A percentile compares a stretch with the other conserved stretches of the same genome.
Evolutionary conservation across 2,797 vertebrate genomes (phyloP).

Genomic region (Syndactyla subalaris): DNA sequence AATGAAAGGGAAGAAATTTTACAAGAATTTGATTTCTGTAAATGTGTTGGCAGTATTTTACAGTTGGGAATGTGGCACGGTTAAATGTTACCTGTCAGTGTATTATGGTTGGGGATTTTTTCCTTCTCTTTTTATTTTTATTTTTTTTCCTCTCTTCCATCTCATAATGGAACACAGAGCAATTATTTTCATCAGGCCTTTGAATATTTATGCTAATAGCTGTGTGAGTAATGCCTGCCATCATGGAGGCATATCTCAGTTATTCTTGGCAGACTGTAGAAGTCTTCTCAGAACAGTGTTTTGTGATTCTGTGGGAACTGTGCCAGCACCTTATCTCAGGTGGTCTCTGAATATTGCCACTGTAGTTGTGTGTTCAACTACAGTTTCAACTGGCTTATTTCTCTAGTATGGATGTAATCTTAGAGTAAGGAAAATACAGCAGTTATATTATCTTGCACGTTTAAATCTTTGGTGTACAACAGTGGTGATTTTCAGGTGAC

Average conservation of each 20-base stretch:
- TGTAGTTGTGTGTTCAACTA: neutral
- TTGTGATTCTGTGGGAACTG: neutral
- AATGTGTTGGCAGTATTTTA: neutral
- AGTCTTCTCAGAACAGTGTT: constrained; percentile 5
- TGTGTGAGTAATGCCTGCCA: neutral
- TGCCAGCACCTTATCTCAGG: neutral
- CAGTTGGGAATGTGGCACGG: neutral
- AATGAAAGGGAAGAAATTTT: neutral
- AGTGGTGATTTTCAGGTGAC: neutral
- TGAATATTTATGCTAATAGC: constrained; percentile 16
- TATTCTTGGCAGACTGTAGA: constrained; percentile 38
- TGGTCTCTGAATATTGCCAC: neutral
- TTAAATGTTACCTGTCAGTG: neutral
- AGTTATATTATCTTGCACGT: neutral
- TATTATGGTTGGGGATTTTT: neutral
- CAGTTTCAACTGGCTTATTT: neutral
- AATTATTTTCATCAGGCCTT: neutral
- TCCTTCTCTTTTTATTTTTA: neutral
- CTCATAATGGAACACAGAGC: neutral
- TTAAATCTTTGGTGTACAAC: neutral
- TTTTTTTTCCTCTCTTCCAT: neutral
- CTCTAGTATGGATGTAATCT: neutral
- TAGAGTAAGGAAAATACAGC: neutral
- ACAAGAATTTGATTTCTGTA: neutral
- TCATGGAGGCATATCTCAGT: neutral